A percentile compares a stretch with the other conserved stretches of the same genome.
Conservation (phyloP, 2,888 invertebrate genomes). For the Limnephilus rhombicus region DNA sequence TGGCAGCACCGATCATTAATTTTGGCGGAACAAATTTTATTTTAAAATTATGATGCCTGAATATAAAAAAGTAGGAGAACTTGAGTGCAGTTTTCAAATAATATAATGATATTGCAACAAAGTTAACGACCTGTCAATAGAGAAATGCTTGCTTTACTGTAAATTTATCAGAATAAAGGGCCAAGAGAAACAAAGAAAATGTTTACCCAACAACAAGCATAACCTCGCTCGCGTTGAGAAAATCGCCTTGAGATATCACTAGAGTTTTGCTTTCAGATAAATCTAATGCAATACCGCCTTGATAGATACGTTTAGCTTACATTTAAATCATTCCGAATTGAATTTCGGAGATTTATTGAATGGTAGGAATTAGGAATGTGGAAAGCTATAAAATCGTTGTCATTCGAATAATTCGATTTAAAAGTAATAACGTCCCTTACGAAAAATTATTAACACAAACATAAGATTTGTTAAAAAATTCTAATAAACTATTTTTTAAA, state of each 20-base stretch:
- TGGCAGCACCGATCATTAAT: slow-evolving; percentile 7
- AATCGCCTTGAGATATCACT: slow-evolving; percentile 12
- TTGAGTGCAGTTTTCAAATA: neutral
- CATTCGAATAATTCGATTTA: no score
- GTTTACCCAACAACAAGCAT: neutral
- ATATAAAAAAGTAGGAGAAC: neutral
- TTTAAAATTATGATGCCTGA: neutral
- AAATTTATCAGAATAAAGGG: neutral
- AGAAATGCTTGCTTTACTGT: neutral
- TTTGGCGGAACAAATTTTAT: neutral
- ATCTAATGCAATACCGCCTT: neutral
- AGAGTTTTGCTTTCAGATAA: slow-evolving; percentile 1
- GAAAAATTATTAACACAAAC: no score
- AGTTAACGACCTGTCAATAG: neutral
- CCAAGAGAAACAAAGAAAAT: neutral
- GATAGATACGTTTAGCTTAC: neutral
- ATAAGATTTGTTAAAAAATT: no score
- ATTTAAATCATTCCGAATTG: neutral
- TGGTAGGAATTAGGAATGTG: neutral
- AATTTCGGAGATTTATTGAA: neutral
- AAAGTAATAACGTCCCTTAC: no score
- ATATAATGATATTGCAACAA: neutral
- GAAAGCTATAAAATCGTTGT: no score
- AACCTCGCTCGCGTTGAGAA: slow-evolving; percentile 16
- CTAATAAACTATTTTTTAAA: no score